Base-by-base conservation (phyloP, 2,797 vertebrate genomes). In the Natrix natrix region DNA sequence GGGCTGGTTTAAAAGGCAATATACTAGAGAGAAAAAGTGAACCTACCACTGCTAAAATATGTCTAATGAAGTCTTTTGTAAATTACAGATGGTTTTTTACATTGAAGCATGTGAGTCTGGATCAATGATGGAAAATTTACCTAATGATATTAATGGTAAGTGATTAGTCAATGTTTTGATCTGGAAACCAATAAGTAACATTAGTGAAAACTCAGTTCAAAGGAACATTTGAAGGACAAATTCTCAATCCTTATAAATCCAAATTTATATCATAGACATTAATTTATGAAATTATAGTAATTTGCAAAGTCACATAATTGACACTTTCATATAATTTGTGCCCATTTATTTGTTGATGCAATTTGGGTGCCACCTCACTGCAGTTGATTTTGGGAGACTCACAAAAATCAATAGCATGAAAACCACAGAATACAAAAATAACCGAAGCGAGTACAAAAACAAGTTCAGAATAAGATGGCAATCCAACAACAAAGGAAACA, bases 71-170 rank as follows among this genome's bases (percentile, higher is more conserved):
- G 10, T 95, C 57, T 92, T 55, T 17, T 93, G 32, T 92, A 24
- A 95, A 94, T 94, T 91, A 7, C 95, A 99, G 99, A 98, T 99
- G 99, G 99, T 99, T 95, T 98, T 99, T 90, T 99, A 99, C 97
- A 99, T 99, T 17, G 99, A 99, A 95, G 99, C 99, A 0, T 99
- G 99, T 1, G 99, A 99, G 93, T 99, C 99, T 2, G 99, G 99
- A 24, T 99, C 99, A 63, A 99, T 99, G 99, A 99, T 99, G 99
- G 98, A 95, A 26, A 69, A 98, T 32, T 97, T 99, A 90, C 97
- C 99, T 16, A 57, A 95, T 86, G 69, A 99, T 95, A 98, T 99
- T 92, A 96, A 99, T 17, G 99, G 99, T 99, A 96, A 97, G 98
- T 96, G 91, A 20, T 91, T 26, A 87, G 28, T 90, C 90, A 63